Evolutionary conservation across 1,140 invertebrate genomes (phyloP).

Genomic region (Stenopsyche tienmushanensis): DNA sequence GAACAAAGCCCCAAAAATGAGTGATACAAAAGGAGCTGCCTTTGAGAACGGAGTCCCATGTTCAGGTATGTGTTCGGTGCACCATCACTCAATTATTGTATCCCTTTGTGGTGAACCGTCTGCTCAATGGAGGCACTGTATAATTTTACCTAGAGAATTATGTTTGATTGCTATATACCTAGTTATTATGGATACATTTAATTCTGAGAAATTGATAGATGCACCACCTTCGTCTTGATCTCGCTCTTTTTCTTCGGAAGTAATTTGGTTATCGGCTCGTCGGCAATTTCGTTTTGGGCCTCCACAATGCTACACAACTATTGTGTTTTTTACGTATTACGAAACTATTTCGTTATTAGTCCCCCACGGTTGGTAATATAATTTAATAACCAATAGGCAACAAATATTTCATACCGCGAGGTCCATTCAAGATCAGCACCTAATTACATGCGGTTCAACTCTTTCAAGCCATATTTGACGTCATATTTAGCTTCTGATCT

Average conservation of each 20-base stretch:
- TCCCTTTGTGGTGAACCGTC: slow-evolving; percentile 29
- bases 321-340: too few relatives aligned
- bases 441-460: too few relatives aligned
- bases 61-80: not conserved
- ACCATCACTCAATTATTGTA: slow-evolving; percentile 27
- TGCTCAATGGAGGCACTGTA: slow-evolving; percentile 21
- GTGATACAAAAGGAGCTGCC: not conserved
- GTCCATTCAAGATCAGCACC: too few relatives aligned
- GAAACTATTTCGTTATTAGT: not conserved
- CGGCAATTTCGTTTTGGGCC: not conserved
- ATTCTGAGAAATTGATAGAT: slow-evolving; percentile 32
- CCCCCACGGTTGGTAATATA: not conserved
- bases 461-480: too few relatives aligned
- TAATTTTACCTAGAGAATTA: slow-evolving; percentile 34
- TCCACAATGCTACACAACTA: not conserved
- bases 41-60: not conserved
- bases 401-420: too few relatives aligned
- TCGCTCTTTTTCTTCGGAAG: slow-evolving; percentile 7
- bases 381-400: too few relatives aligned
- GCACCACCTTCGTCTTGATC: slow-evolving; percentile 5
- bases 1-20: slow-evolving; percentile 2
- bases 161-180: slow-evolving; percentile 33
- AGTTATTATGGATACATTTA: slow-evolving; percentile 27
- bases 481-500: too few relatives aligned
- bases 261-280: slow-evolving; percentile 7